Evolutionary conservation across 2,888 invertebrate genomes (phyloP), one percentile per base, ranked within the genome.

Genomic region (Trissolcus brochymenae): DNA sequence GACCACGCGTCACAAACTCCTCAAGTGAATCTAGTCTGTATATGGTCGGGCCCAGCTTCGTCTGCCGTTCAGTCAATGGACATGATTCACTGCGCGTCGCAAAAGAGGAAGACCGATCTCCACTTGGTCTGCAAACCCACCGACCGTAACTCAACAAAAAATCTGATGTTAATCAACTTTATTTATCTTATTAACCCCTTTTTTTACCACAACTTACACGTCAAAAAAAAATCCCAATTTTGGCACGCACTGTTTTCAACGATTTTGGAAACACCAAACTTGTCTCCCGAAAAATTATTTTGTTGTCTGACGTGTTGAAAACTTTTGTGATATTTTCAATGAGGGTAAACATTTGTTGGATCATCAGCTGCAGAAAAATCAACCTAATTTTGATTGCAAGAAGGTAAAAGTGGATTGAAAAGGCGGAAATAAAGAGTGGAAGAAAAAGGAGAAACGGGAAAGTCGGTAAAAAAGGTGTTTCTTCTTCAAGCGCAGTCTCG

Each of bases 11-110:
- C 78, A 67, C 72, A 68, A 66, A 76, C 77, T 76, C 57, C 78
- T 77, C 84, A 81, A 86, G 86, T 84, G 85, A 86, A 85, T 86
- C 84, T 85, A 84, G 84, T 85, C 86, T 86, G 84, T 85, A 84
- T 84, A 85, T 86, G 86, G 86, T 84, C 85, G 82, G 86, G 82
- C 84, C 76, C 79, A 67, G 68, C 81, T 80, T 79, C 82, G 83
- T 85, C 83, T 83, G 85, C 80, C 80, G 83, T 82, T 81, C 83
- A 85, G 86, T 86, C 86, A 86, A 86, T 85, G 86, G 83, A 84
- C 85, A 83, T 86, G 84, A 86, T 85, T 86, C 86, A 86, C 84
- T 83, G 82, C 82, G 79, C 68, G 68, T 76, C 80, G 70, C 66
- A 46, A 41, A 49, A 66, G 56, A 71, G 76, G 53, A 65, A 62